Evolutionary conservation across 2,797 vertebrate genomes (phyloP), one percentile per base, ranked within the genome.

Genomic region (Salarias fasciatus): DNA sequence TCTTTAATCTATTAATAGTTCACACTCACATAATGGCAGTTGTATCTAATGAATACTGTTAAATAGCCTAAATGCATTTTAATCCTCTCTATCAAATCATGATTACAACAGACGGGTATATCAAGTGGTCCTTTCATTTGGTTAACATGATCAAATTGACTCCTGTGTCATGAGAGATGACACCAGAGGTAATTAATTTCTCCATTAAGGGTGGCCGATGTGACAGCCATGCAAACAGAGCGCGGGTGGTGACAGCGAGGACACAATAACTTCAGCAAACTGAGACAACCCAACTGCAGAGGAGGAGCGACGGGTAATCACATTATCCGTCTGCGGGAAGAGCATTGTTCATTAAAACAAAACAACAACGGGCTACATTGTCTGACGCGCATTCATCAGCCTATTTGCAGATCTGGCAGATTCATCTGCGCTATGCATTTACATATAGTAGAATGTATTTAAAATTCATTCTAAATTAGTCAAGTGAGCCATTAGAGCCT

Each of bases 81-180:
- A 78, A 88, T 89, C 68, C 86, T 74, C 79, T 85, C 84, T 80
- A 91, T 89, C 83, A 89, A 78, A 74, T 83, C 75, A 54, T 89
- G 85, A 90, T 91, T 88, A 92, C 85, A 81, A 83, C 84, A 80
- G 80, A 82, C 81, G 86, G 80, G 82, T 82, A 85, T 84, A 86
- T 90, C 86, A 87, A 85, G 82, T 84, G 80, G 79, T 92, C 81
- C 81, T 86, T 87, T 86, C 79, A 84, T 91, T 92, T 87, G 83
- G 85, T 92, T 91, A 91, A 91, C 89, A 91, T 91, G 87, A 91
- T 90, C 86, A 92, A 91, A 93, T 85, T 92, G 88, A 90, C 90
- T 92, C 80, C 84, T 88, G 87, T 86, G 88, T 89, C 89, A 82
- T 80, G 79, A 89, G 85, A 84, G 81, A 90, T 92, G 91, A 92